Base-by-base conservation (phyloP, 2,888 invertebrate genomes). In the Poecilus cupreus region DNA sequence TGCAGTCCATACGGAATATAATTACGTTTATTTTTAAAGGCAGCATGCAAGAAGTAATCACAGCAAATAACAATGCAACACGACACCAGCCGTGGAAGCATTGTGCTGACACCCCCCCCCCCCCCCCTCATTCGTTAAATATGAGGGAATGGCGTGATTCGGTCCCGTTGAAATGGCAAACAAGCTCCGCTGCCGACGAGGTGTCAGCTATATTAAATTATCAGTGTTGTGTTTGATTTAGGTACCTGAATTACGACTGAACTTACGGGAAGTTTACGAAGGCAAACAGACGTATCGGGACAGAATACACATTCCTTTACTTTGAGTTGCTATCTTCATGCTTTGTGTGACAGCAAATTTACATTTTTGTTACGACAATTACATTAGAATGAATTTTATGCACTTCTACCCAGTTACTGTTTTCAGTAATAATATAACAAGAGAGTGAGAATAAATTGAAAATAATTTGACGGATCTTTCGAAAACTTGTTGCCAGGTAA, bases 191-290 rank as follows among this genome's bases (percentile, higher is more conserved):
- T 26, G 26, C 60, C 24, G 24, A 26, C 22, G 43, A 43, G 51
- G 51, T 60, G 60, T 60, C 60, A 32, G 60, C n/a, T 60, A 60
- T 60, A 60, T 60, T 60, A 26, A 60, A 60, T 60, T 60, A 60
- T 60, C 60, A 60, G 60, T 13, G 60, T 60, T 60, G 26, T 60
- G 26, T 60, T 60, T 60, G 60, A 60, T 60, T 60, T 60, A 24
- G 24, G 24, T 24, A 60, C 60, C 60, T 60, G 60, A 60, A 60
- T 60, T 60, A 60, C 60, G 60, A 26, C 24, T 24, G 60, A 60
- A 60, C 60, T 60, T 60, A 26, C 26, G 4, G 3, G 18, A 51
- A 51, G 51, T 51, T 51, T 20, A 43, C 18, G 2, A 60, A 26
- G 24, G 24, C 24, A 60, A 60, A 60, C 24, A 60, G 54, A 6